Evolutionary conservation across 1,140 invertebrate genomes (phyloP), one percentile per base, ranked within the genome.

Genomic region (Druon quercuslanigerum): DNA sequence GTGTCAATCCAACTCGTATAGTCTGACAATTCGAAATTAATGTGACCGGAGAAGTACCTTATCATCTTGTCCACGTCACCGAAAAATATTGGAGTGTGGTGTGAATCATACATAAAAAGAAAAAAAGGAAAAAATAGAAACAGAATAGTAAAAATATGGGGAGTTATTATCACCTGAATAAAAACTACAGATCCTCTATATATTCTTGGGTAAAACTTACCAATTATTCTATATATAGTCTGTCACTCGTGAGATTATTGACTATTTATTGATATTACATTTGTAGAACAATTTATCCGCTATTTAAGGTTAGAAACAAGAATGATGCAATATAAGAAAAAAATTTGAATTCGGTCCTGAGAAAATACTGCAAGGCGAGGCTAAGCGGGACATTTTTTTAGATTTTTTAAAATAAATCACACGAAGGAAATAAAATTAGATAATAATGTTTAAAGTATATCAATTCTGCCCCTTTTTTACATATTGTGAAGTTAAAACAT

Each of bases 11-110:
- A 76, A 75, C 72, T 76, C n/a, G 46, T n/a, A 51, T 54, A 73
- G n/a, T 56, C 54, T 16, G 6, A 54, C 72, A 14, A 72, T 50
- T 71, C 75, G 19, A 77, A 82, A 84, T 84, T 84, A 80, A 80
- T 76, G 75, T 74, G 76, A 80, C 60, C 5, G 25, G 25, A 25
- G 25, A 40, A 66, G 33, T 66, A 25, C 11, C 57, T 33, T 66
- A 40, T 33, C 25, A 33, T 33, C 25, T 33, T 33, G 25, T 33
- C 13, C 13, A 66, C 13, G 25, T 33, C 57, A 40, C 25, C 4
- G 7, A 25, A 66, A 66, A 33, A 33, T 66, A 33, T 33, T 5
- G 13, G 40, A 66, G 57, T 60, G 14, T 11, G 33, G 14, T 25
- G 16, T 11, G 16, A 20, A 19, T 25, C 14, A 5, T 20, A 20